Evolutionary conservation across 2,797 vertebrate species (phyloP).

Genomic region (Rallus crepitans): DNA sequence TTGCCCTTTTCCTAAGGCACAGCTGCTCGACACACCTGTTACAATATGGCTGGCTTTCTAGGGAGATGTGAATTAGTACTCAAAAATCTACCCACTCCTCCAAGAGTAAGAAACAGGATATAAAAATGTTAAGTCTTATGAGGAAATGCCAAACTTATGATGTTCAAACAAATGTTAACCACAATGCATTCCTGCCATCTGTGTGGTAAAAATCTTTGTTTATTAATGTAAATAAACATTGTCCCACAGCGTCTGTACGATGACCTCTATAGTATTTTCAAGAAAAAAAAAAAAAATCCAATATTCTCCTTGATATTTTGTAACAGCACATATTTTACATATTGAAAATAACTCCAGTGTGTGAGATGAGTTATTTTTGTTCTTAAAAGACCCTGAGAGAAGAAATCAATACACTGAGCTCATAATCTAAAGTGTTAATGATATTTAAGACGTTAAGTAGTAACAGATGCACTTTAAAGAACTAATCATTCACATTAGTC

Average conservation of each 20-base stretch:
- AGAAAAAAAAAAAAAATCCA: background rate
- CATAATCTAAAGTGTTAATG: slow-evolving; percentile 1
- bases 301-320: background rate
- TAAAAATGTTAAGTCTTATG: background rate
- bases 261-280: background rate
- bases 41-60: background rate
- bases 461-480: background rate
- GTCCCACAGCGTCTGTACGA: background rate
- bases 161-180: background rate
- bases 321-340: background rate
- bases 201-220: background rate
- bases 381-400: background rate
- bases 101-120: background rate
- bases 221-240: background rate
- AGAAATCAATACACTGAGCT: background rate
- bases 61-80: background rate
- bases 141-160: background rate
- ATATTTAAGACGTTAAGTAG: background rate
- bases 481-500: background rate
- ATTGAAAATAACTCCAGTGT: background rate
- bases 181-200: background rate
- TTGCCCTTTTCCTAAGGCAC: background rate
- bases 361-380: background rate
- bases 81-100: background rate
- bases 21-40: background rate